Evolutionary conservation across 2,113 vertebrate species (phyloP).

Genomic region (Calidris pygmaea): DNA sequence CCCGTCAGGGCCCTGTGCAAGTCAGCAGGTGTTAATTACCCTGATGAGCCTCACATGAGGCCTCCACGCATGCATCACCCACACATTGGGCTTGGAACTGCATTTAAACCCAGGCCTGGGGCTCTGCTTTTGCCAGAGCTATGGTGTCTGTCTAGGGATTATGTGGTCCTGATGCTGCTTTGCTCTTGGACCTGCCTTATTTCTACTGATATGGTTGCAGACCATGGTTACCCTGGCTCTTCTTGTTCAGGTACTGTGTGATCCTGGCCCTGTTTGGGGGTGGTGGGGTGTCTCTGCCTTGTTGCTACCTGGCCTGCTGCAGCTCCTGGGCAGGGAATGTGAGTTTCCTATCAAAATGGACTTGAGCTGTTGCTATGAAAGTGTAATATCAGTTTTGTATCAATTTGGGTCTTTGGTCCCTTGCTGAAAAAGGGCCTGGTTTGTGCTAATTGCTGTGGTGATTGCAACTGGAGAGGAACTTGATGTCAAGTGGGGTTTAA

Average conservation of each 20-base stretch:
- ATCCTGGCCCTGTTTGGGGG: rapidly evolving
- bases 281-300: rapidly evolving
- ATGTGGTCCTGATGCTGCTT: rapidly evolving
- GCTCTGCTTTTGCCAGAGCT: rapidly evolving
- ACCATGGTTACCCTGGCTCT: rapidly evolving
- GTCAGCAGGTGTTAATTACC: not conserved
- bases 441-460: not conserved
- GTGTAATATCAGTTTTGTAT: not conserved
- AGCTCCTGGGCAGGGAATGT: not conserved
- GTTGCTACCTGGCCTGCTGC: not conserved
- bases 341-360: rapidly evolving
- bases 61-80: not conserved
- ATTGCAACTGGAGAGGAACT: not conserved
- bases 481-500: not conserved
- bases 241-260: not conserved
- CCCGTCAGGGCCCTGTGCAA: not conserved
- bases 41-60: not conserved
- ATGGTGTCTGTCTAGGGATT: rapidly evolving
- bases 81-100: not conserved
- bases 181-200: rapidly evolving
- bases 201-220: rapidly evolving
- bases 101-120: not conserved
- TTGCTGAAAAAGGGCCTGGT: not conserved
- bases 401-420: not conserved
- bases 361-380: not conserved